Evolutionary conservation across 2,113 vertebrate species (phyloP).

Genomic region (Cariama cristata): DNA sequence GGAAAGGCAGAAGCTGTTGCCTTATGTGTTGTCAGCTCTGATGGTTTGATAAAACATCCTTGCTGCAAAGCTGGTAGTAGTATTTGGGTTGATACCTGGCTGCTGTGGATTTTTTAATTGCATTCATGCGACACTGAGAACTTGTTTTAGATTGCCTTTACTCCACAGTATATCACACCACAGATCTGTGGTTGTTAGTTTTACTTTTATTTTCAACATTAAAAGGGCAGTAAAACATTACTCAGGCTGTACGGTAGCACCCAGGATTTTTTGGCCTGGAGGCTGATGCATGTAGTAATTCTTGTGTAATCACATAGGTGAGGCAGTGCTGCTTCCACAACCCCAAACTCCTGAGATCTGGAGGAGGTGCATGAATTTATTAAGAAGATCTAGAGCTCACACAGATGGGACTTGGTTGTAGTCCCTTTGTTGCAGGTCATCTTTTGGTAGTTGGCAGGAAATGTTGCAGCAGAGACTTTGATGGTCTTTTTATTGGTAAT

Average conservation of each 20-base stretch:
- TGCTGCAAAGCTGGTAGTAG: background rate
- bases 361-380: background rate
- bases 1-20: background rate
- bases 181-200: slow-evolving; percentile 27
- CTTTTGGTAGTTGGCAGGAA: background rate
- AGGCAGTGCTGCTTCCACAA: background rate
- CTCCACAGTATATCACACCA: background rate
- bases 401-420: background rate
- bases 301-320: background rate
- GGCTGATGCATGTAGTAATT: background rate
- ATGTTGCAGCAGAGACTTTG: background rate
- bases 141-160: background rate
- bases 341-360: background rate
- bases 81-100: background rate
- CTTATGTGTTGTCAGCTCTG: background rate
- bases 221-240: background rate
- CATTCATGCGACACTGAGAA: background rate
- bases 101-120: background rate
- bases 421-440: background rate
- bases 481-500: background rate
- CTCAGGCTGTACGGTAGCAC: background rate
- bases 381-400: background rate
- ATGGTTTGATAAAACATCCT: background rate
- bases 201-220: slow-evolving; percentile 40
- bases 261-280: background rate